Base-by-base conservation (phyloP, 2,113 vertebrate genomes). In the Pyxicephalus adspersus region DNA sequence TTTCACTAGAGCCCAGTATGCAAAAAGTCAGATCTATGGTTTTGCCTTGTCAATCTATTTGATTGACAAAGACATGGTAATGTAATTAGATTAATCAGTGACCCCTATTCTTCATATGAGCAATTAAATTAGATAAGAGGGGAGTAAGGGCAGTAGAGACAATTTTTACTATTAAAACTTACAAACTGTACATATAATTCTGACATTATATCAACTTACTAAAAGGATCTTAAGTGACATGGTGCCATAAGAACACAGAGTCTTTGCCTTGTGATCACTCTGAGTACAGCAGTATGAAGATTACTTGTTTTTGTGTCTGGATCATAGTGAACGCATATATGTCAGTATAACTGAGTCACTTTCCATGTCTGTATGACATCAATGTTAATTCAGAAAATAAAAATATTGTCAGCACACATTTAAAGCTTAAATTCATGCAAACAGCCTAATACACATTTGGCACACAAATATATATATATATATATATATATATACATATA, bases 1-100 rank as follows among this genome's bases (percentile, higher is more conserved):
- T 51, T 28, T 22, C 13, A 66, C 25, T 16, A 26, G 61, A 54
- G 63, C 31, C 65, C 77, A 79, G 22, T 11, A 55, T 34, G 22
- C 61, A 22, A 34, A 57, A 19, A 58, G 20, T n/a, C 58, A 17
- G 4, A 50, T 51, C 45, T 60, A 28, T 45, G 50, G 22, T 16
- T 25, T 61, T 51, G 29, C n/a, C 22, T 19, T 68, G 65, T 79
- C 65, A 79, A 4, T 79, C 77, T 58, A 3, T 58, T 60, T 79
- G 77, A 79, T 79, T 79, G 64, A 68, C 77, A 58, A 25, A 45
- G 52, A 66, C 52, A 57, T 38, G 64, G 52, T 9, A 23, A 68
- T 29, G 77, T 52, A 50, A 79, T 66, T 11, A 23, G 31, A 79
- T 79, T 60, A 68, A 60, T 79, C 52, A 31, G 20, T 57, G 64